Evolutionary conservation across 2,797 vertebrate genomes (phyloP), one percentile per base, ranked within the genome.

Genomic region (Malacoraja senta): DNA sequence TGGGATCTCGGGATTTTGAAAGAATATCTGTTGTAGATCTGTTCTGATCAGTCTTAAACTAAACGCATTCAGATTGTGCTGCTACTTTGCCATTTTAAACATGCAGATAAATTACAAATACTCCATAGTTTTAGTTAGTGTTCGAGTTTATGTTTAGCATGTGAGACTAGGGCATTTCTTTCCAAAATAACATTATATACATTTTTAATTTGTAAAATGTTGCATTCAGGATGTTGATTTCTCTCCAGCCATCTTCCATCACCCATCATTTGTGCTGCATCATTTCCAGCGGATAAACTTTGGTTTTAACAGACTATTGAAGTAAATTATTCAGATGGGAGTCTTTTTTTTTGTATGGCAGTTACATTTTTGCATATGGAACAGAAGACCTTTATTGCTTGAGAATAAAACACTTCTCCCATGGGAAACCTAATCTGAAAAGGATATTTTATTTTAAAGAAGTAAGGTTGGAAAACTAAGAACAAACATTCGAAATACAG

Each of bases 301-400:
- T 95, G 94, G 93, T 95, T 96, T 96, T 95, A 96, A 96, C 95
- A 96, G 96, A 95, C 95, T 95, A 93, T 94, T 84, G 93, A 94
- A 95, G 94, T 72, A 94, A 95, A 93, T 94, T 93, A 95, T 94
- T 96, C 96, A 95, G 95, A 95, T 90, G 94, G 95, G 83, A 93
- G 63, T 93, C 93, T 95, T 94, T 94, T 88, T 94, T 95, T 95
- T 93, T 94, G 95, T 96, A 95, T 95, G 95, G 96, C 94, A 95
- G 96, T 95, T 96, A 93, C 94, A 96, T 74, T 96, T 96, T 94
- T 95, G 93, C 95, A 74, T 21, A 24, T 26, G 19, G 24, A 26
- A 74, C 71, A 21, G 19, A 21, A 74, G 21, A 21, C 7, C 13
- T 44, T 35, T 68, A 15, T 72, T n/a, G 38, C 13, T 74, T 76